These are phyloP conservation scores for Matsumyia berberina DNA, from an alignment of 2,888 invertebrate species.

Conservation along the genomic window DNA sequence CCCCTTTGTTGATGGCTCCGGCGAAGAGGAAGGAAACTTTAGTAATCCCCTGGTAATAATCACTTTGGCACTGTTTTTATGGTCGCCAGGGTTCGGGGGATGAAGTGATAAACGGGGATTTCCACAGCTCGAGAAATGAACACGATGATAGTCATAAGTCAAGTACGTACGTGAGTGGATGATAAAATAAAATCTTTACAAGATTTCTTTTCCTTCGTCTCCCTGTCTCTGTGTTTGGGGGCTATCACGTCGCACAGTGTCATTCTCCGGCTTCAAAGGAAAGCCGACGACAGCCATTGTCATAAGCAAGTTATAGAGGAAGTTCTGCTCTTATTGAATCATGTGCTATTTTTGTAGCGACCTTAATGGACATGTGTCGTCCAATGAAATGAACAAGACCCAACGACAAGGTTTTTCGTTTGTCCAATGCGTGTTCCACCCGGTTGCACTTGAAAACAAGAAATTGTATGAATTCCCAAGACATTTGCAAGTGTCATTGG, in stretches of 20 bases:
- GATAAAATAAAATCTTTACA: conserved; percentile 49
- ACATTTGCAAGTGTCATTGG: not conserved
- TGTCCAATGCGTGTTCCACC: no score
- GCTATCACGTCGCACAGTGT: not conserved
- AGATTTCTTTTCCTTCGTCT: conserved; percentile 24
- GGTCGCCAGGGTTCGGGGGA: not conserved
- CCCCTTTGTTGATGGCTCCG: not conserved
- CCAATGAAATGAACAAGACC: not conserved
- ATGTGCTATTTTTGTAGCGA: conserved; percentile 2
- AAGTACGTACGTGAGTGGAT: conserved; percentile 59
- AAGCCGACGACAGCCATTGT: conserved; percentile 8
- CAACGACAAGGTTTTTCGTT: no score
- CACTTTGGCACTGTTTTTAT: conserved; percentile 47
- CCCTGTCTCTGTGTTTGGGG: not conserved
- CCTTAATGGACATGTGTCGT: conserved; percentile 13
- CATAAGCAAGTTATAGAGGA: conserved; percentile 36
- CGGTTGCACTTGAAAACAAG: not conserved
- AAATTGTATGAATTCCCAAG: not conserved
- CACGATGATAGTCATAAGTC: conserved; percentile 53
- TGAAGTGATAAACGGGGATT: conserved; percentile 43
- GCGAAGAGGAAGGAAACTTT: conserved; percentile 25
- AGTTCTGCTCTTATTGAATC: conserved; percentile 38
- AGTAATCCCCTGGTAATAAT: conserved; percentile 52
- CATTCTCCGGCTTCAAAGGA: conserved; percentile 17
- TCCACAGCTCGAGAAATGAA: conserved; percentile 21